Percentiles rank a stretch among this genome's conserved stretches.
These are phyloP conservation scores for Pogonocherus hispidulus DNA, from an alignment of 2,888 invertebrate genomes.

Conservation along the genomic window DNA sequence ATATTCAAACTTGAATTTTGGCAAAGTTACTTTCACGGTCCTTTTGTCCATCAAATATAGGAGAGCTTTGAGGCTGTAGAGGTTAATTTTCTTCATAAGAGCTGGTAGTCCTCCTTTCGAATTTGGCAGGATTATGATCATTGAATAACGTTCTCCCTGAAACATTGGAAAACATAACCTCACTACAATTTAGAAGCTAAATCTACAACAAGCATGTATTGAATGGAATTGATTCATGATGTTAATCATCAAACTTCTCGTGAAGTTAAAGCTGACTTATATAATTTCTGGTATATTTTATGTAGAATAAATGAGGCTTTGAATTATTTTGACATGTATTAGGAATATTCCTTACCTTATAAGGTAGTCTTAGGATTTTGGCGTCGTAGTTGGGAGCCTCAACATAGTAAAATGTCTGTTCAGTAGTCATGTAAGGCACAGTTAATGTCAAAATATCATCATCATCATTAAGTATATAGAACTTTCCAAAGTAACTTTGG, in stretches of 20 bases:
- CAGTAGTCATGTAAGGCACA: slow-evolving; percentile 76
- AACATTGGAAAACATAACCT: slow-evolving; percentile 53
- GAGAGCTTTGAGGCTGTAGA: slow-evolving; percentile 71
- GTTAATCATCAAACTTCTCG: no score
- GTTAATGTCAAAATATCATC: slow-evolving; percentile 66
- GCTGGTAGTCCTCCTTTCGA: slow-evolving; percentile 74
- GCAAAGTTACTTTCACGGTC: slow-evolving; percentile 76
- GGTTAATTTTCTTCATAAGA: slow-evolving; percentile 73
- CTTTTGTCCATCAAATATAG: slow-evolving; percentile 74
- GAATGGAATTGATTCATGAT: no score
- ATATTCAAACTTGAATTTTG: slow-evolving; percentile 83
- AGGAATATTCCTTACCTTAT: slow-evolving; percentile 70
- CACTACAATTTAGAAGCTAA: no score
- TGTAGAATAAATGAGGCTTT: no score
- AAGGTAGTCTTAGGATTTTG: slow-evolving; percentile 81
- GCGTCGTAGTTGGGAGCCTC: slow-evolving; percentile 77
- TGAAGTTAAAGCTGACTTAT: no score
- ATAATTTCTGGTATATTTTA: no score
- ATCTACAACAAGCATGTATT: no score
- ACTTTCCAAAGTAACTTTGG: slow-evolving; percentile 73
- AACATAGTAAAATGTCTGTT: slow-evolving; percentile 73
- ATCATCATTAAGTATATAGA: slow-evolving; percentile 72
- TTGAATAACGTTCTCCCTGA: slow-evolving; percentile 80
- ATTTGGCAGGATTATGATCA: slow-evolving; percentile 82
- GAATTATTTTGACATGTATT: no score